Base-by-base conservation (phyloP, 2,113 vertebrate species). In the Myocastor coypus region DNA sequence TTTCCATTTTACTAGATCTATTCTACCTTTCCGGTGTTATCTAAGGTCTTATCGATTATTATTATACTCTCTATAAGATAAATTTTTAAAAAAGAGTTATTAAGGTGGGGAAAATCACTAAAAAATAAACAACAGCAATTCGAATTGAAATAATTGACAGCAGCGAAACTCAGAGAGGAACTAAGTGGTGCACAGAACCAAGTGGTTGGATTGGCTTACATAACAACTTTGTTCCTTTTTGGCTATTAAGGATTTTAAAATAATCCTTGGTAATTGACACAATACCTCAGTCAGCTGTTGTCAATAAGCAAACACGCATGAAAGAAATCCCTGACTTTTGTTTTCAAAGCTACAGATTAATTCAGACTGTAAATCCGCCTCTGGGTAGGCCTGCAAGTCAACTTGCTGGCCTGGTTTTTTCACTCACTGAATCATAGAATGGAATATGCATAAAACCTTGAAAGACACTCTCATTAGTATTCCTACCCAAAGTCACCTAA, bases 391-490 rank as follows among this genome's bases (percentile, higher is more conserved):
- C 92, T 97, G 73, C 69, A 95, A 96, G 80, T 98, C 97, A 97
- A 89, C 97, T 91, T 94, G 96, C 97, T 97, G 94, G 97, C 96
- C 95, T 97, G 92, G 37, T 94, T 83, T 96, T 94, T 97, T 96
- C 34, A 87, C 92, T 52, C 96, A 92, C 96, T 94, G 89, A 97
- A 98, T 98, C 94, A 97, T 63, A 95, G 88, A 94, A 83, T 75
- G 55, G 94, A 98, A 97, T 97, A 98, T 96, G 89, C 97, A 97
- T 90, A 97, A 59, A 93, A 94, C 94, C 95, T 96, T 96, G 92
- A 98, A 98, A 98, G 96, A 90, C 95, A 92, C 91, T 96, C 92
- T 98, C 95, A 93, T 98, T 98, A 96, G 97, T 96, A 98, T 98
- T 98, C 95, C 95, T 97, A 94, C 95, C 96, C 93, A 95, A 98